Percentiles rank a stretch among this genome's conserved stretches.
Conservation (phyloP, 2,888 invertebrate species). For the Agapostemon virescens region DNA sequence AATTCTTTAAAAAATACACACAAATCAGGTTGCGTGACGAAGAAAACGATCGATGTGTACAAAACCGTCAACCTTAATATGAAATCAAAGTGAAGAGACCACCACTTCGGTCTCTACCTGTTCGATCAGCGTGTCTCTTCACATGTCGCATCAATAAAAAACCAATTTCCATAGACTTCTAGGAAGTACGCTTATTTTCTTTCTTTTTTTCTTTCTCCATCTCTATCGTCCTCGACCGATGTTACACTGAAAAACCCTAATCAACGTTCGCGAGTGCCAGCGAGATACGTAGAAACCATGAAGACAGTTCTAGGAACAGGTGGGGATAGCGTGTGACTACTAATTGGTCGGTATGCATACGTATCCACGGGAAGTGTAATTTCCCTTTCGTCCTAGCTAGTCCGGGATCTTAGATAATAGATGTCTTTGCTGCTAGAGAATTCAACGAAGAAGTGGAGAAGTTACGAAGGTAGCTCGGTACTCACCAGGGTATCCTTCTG, state of each 20-base stretch:
- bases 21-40: neutral
- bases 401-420: neutral
- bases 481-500: slow-evolving; percentile 82
- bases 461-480: slow-evolving; percentile 33
- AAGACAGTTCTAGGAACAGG: neutral
- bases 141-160: neutral
- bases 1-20: neutral
- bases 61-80: neutral
- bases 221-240: neutral
- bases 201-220: neutral
- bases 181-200: neutral
- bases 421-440: neutral
- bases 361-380: neutral
- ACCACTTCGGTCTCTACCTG: neutral
- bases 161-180: neutral
- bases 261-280: neutral
- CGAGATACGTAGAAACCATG: neutral
- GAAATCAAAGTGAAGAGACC: neutral
- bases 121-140: neutral
- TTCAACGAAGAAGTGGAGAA: neutral
- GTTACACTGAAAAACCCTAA: neutral
- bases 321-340: neutral
- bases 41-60: neutral
- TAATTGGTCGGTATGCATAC: neutral
- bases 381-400: neutral